Percentiles rank a stretch among this genome's conserved stretches.
phyloP scores from a whole-genome alignment of 2,797 vertebrate genomes.

The Cheirogaleus major region DNA sequence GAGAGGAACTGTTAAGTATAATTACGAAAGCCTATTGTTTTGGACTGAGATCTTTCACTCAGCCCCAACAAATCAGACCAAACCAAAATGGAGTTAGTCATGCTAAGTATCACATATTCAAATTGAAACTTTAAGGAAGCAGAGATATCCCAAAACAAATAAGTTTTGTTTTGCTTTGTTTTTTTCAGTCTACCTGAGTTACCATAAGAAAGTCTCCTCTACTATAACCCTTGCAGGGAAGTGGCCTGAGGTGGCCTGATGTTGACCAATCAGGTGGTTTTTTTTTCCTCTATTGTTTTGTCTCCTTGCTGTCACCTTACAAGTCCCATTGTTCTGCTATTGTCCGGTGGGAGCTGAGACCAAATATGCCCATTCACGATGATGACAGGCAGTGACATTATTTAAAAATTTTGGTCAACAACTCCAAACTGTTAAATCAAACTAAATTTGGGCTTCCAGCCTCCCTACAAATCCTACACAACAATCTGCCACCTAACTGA shows the following conservation, averaged over 20 bases:
- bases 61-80: too few species aligned
- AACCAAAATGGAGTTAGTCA: background rate
- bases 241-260: background rate
- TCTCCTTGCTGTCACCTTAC: background rate
- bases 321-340: background rate
- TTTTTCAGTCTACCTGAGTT: background rate
- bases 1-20: background rate
- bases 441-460: background rate
- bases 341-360: background rate
- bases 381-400: background rate
- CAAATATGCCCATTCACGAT: background rate
- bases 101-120: background rate
- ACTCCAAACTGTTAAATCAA: background rate
- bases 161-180: background rate
- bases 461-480: background rate
- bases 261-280: background rate
- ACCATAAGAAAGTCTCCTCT: background rate
- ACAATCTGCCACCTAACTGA: background rate
- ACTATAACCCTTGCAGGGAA: background rate
- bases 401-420: background rate
- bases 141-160: background rate
- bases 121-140: background rate
- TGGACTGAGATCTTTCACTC: too few species aligned
- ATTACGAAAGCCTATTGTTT: background rate
- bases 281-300: background rate